Evolutionary conservation across 2,797 vertebrate species (phyloP).

Genomic region (Gallinago nigripennis): DNA sequence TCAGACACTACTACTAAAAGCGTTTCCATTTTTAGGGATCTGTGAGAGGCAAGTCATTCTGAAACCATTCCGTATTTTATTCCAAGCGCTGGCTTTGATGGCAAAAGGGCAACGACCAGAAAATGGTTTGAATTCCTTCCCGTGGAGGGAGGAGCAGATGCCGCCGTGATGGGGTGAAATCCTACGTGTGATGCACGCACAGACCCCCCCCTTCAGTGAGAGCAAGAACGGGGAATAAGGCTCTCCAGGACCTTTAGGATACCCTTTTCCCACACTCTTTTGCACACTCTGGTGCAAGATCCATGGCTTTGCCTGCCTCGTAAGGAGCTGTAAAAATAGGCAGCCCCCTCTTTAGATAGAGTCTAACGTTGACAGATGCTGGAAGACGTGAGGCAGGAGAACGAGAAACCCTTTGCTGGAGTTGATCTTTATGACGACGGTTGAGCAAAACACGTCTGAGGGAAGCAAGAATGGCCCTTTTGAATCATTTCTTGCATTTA

Average conservation of each 20-base stretch:
- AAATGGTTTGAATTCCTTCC: conserved; percentile 26
- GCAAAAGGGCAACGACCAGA: conserved; percentile 28
- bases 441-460: conserved; percentile 41
- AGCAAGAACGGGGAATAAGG: background rate
- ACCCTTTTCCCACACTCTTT: background rate
- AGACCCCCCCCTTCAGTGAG: fast-evolving
- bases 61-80: background rate
- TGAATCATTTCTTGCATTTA: conserved; percentile 60
- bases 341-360: background rate
- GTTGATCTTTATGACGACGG: conserved; percentile 37
- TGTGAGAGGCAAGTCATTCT: conserved; percentile 7
- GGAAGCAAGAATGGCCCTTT: conserved; percentile 49
- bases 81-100: conserved; percentile 11
- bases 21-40: conserved; percentile 32
- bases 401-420: background rate
- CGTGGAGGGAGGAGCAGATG: background rate
- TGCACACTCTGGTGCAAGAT: background rate
- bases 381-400: conserved; percentile 5
- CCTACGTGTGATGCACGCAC: background rate
- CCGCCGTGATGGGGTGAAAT: background rate
- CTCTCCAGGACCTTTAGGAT: background rate
- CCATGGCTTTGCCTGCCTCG: background rate
- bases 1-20: background rate
- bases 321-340: background rate
- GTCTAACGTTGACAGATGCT: conserved; percentile 1